These are phyloP conservation scores for Melieria picta DNA, from an alignment of 2,888 invertebrate species.

Conservation along the genomic window DNA sequence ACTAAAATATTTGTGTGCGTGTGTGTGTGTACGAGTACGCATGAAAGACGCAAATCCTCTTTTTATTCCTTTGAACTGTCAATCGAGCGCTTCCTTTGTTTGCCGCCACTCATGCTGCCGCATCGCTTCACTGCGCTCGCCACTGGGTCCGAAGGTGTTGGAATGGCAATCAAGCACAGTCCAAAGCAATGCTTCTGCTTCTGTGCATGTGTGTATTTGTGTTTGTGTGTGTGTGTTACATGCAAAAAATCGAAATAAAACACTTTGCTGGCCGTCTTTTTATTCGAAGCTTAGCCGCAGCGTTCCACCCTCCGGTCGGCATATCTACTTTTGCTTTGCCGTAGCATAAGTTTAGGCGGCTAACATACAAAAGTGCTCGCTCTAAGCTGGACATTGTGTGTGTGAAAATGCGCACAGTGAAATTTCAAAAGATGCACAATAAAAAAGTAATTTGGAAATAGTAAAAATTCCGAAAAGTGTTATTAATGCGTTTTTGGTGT, in stretches of 20 bases:
- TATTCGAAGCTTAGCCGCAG: background rate
- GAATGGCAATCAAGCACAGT: constrained; percentile 53
- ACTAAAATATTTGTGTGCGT: too few species aligned
- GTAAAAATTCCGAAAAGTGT: constrained; percentile 29
- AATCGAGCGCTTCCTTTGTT: constrained; percentile 46
- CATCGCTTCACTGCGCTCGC: background rate
- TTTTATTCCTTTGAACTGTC: constrained; percentile 53
- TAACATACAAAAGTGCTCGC: too few species aligned
- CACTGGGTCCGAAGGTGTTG: constrained; percentile 48
- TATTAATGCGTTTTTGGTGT: constrained; percentile 17
- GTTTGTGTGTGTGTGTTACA: background rate
- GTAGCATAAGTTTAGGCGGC: background rate
- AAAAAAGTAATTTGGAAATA: constrained; percentile 35
- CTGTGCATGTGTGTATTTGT: background rate
- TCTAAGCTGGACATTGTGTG: too few species aligned
- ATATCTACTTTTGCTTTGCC: constrained; percentile 33
- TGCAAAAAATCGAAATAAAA: constrained; percentile 3
- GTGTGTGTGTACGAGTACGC: background rate
- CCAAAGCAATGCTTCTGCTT: background rate
- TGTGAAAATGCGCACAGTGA: background rate
- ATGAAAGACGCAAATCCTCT: constrained; percentile 48
- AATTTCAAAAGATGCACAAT: constrained; percentile 6
- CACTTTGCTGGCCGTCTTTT: background rate
- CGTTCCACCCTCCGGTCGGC: constrained; percentile 2
- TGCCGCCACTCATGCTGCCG: background rate